A percentile compares a stretch with the other conserved stretches of the same genome.
These are phyloP conservation scores for Puffinus mauretanicus DNA, from an alignment of 2,113 vertebrate species.

Conservation along the genomic window DNA sequence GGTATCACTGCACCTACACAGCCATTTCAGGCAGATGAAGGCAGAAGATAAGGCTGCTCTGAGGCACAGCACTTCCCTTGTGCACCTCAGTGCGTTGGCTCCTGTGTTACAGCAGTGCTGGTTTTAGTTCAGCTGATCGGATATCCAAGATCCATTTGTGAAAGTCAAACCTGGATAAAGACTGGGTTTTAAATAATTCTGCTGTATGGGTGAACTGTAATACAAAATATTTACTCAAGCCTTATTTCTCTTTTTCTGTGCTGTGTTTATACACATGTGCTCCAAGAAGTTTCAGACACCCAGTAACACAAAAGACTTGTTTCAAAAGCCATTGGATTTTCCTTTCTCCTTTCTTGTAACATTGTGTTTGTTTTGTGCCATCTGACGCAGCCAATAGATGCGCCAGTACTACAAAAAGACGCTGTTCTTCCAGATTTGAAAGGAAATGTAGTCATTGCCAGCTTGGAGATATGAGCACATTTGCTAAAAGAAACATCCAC, in stretches of 20 bases:
- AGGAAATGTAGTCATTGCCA: slow-evolving; percentile 16
- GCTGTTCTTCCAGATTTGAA: neutral
- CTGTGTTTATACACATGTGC: neutral
- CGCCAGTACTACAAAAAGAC: neutral
- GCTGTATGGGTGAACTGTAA: neutral
- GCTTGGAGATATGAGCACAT: neutral
- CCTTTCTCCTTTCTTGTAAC: neutral
- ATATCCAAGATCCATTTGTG: neutral
- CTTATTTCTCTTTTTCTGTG: neutral
- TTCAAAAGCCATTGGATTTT: neutral
- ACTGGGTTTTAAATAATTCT: neutral
- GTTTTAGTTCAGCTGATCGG: neutral
- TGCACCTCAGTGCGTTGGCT: neutral
- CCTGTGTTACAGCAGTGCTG: neutral
- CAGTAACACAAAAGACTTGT: neutral
- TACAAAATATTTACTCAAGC: neutral
- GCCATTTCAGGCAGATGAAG: neutral
- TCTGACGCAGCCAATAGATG: neutral
- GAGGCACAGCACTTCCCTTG: neutral
- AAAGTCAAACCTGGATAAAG: neutral
- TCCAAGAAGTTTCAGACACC: neutral
- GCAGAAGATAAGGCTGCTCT: neutral
- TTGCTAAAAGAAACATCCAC: slow-evolving; percentile 31
- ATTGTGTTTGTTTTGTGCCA: neutral
- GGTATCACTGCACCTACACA: neutral